Conservation (phyloP, 2,797 vertebrate genomes). For the Karalla daura region DNA sequence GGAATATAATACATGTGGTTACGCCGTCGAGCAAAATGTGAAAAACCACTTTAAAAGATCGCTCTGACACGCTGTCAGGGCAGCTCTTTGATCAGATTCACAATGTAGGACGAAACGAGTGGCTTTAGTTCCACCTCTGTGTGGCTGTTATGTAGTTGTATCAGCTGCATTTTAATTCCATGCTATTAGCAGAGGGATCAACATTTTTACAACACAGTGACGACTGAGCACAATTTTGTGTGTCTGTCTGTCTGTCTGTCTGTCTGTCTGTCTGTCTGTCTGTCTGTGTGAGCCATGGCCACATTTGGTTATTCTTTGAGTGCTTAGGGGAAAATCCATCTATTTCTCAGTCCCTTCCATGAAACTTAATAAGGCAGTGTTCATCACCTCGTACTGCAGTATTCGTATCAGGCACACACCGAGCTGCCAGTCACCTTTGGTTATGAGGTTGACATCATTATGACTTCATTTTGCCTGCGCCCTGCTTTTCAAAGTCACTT, state of each 20-base stretch:
- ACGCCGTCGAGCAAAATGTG: slow-evolving; percentile 34
- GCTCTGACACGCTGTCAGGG: slow-evolving; percentile 21
- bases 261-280: not conserved
- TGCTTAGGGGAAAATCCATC: slow-evolving; percentile 17
- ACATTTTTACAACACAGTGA: slow-evolving; percentile 2
- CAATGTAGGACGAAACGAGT: slow-evolving; percentile 2
- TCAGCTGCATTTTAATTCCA: slow-evolving; percentile 6
- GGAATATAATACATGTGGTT: slow-evolving; percentile 48
- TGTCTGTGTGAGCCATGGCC: slow-evolving; percentile 1
- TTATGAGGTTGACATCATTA: slow-evolving; percentile 50
- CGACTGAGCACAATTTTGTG: slow-evolving; percentile 3
- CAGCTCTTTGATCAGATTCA: slow-evolving; percentile 35
- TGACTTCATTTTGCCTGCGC: slow-evolving; percentile 45
- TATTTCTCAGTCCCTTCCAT: slow-evolving; percentile 4
- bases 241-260: slow-evolving; percentile 3
- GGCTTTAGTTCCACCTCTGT: slow-evolving; percentile 18
- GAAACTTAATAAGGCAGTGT: slow-evolving; percentile 30
- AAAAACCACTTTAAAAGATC: slow-evolving; percentile 36
- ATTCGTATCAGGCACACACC: slow-evolving; percentile 32
- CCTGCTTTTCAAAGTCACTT: slow-evolving; percentile 34
- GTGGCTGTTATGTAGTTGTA: slow-evolving; percentile 23
- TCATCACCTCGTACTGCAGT: slow-evolving; percentile 19
- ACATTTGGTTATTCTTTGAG: slow-evolving; percentile 14
- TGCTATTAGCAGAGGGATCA: slow-evolving; percentile 4
- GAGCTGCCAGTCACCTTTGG: slow-evolving; percentile 49